Base-by-base conservation (phyloP, 2,888 invertebrate genomes). In the Schizotus pectinicornis region DNA sequence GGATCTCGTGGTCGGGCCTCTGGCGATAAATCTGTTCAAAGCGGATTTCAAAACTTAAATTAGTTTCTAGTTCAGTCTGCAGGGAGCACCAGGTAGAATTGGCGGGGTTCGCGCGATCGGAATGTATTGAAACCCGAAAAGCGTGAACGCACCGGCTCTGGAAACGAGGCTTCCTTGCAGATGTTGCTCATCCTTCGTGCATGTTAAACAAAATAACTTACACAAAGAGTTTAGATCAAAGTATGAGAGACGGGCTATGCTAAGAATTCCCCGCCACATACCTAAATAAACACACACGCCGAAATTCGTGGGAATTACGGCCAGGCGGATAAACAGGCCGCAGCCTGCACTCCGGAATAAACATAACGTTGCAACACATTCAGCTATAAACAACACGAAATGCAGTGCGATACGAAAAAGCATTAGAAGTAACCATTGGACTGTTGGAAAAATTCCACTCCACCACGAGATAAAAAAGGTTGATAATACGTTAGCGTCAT, bases 31-130 rank as follows among this genome's bases (percentile, higher is more conserved):
- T 71, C 68, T 68, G 59, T 56, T 59, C 66, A 68, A 73, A 73
- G 69, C 71, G 66, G 71, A 68, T 71, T 72, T 71, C 71, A 71
- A 73, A 74, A 74, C 74, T 74, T 74, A 74, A 74, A 74, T 74
- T 74, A 74, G 74, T 74, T 73, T 71, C 63, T 63, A 68, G 67
- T 71, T 70, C 68, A 64, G 70, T 67, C 74, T 68, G 59, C 53
- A 55, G 74, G 74, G 74, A 73, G 48, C 58, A 49, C 58, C 67
- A 72, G 69, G 71, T 72, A 67, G 67, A 68, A 69, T 67, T 70
- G 64, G 67, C 58, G 65, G 69, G n/a, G n/a, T n/a, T n/a, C 22
- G 22, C 62, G 58, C 63, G 66, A 68, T 70, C 63, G 64, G 65
- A 68, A 68, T 61, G 68, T 68, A 69, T 69, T 65, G 67, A 31